Evolutionary conservation across 1,140 invertebrate genomes (phyloP), one percentile per base, ranked within the genome.

Genomic region (Linepithema humile): DNA sequence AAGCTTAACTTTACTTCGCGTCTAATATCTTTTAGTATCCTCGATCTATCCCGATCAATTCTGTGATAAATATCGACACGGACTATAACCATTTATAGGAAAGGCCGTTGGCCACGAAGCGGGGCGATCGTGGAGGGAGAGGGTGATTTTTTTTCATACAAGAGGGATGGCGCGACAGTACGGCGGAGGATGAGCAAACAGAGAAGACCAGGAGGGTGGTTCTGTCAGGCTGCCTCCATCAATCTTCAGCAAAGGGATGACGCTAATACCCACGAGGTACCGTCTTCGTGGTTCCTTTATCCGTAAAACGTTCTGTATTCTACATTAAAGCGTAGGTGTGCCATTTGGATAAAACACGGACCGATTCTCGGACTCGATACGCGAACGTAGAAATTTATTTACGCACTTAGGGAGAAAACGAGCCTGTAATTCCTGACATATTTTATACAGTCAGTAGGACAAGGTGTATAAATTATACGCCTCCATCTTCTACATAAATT

Each of bases 191-290:
- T 45, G 67, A 38, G 75, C 60, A 73, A 74, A 75, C 64, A 67
- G 67, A 69, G 67, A 57, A 59, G 45, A n/a, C 20, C 29, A 15
- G 62, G 74, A 45, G 85, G 83, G 60, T 75, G 57, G 69, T 59
- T 77, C 85, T 90, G 86, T 90, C 89, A 86, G 87, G 89, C 90
- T 88, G 83, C 88, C 90, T 92, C 91, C 93, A 93, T 94, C 93
- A 93, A 94, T 94, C 93, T 92, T 93, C 92, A 89, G 87, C 88
- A 91, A 88, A 88, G 86, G 87, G 88, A 91, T 93, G 92, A 93
- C 91, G 92, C 88, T 92, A 92, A 93, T 91, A 92, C 90, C 91
- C 88, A 90, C 45, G 84, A 82, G 88, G 80, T 88, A 88, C 82
- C 89, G 88, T 89, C 86, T 92, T 90, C 83, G 83, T 84, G 77